Evolutionary conservation across 2,797 vertebrate species (phyloP), one percentile per base, ranked within the genome.

Genomic region (Mareca strepera): DNA sequence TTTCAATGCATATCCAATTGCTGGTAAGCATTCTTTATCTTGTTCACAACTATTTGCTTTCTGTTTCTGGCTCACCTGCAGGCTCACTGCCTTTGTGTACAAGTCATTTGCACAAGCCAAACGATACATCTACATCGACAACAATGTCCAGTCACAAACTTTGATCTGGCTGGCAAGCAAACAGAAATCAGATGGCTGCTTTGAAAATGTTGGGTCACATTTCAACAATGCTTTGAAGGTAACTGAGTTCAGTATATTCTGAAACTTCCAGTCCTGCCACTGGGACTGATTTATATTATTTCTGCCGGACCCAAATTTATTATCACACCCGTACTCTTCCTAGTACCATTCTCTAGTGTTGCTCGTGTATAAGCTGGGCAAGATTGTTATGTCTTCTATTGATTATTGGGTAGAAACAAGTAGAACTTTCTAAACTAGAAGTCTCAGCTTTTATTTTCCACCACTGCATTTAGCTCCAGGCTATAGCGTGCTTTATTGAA

Each of bases 51-150:
- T 7, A 39, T 23, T 26, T 90, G 50, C 25, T 79, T 69, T 80
- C 39, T 94, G 33, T 62, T 79, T 64, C 66, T 87, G 73, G 15
- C 25, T 59, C 8, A 60, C 66, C 41, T 66, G 69, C 89, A 99
- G 99, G 98, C 96, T 99, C 76, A 98, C 98, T 6, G 91, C 98
- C 6, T 98, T 99, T 35, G 98, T 99, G 88, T 98, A 98, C 97
- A 99, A 98, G 96, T 98, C 98, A 11, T 98, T 99, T 16, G 97
- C 94, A 12, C 97, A 97, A 33, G 98, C 98, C 2, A 96, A 50
- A 9, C 84, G 92, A 0, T 98, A 97, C 94, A 98, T 99, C 93
- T 99, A 97, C 63, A 97, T 99, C 13, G 96, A 98, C 12, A 74
- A 94, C 9, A 46, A 35, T 0, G 94, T 98, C 94, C 98, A 99